Evolutionary conservation across 2,797 vertebrate genomes (phyloP).

Genomic region (Danio choprae): DNA sequence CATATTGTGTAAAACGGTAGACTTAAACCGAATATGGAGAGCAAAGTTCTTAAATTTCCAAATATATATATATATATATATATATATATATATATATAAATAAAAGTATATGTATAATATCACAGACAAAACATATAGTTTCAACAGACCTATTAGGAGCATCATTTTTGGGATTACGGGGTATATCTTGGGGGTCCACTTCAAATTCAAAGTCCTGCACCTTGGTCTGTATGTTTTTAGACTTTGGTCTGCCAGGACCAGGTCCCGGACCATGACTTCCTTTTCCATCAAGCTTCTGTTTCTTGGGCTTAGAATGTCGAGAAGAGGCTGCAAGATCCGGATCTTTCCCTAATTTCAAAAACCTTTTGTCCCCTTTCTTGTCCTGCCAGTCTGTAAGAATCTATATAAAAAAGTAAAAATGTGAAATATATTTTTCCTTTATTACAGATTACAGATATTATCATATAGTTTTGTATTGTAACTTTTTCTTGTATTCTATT

Average conservation of each 20-base stretch:
- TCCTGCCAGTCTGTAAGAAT: slow-evolving; percentile 99
- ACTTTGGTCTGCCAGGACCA: slow-evolving; percentile 93
- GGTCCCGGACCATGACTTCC: slow-evolving; percentile 88
- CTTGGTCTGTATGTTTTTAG: slow-evolving; percentile 93
- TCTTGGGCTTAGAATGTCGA: slow-evolving; percentile 95
- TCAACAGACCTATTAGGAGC: slow-evolving; percentile 90
- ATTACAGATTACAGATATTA: too few relatives aligned
- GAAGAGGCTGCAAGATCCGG: slow-evolving; percentile 88
- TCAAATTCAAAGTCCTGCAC: slow-evolving; percentile 96
- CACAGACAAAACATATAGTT: too few relatives aligned
- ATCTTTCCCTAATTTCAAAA: slow-evolving; percentile 91
- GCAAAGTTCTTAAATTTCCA: too few relatives aligned
- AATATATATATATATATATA: too few relatives aligned
- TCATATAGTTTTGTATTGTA: too few relatives aligned
- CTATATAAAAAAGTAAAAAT: slow-evolving; percentile 67
- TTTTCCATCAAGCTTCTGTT: slow-evolving; percentile 94
- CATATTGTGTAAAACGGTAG: too few relatives aligned
- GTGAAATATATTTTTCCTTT: too few relatives aligned
- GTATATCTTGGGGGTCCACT: slow-evolving; percentile 95
- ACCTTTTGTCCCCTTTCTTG: slow-evolving; percentile 96
- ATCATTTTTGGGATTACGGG: slow-evolving; percentile 96
- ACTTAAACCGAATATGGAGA: too few relatives aligned
- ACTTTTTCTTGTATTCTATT: too few relatives aligned
- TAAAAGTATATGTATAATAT: too few relatives aligned
- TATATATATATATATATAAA: too few relatives aligned